phyloP scores from a whole-genome alignment of 2,797 vertebrate species.

The Hipposideros larvatus region DNA sequence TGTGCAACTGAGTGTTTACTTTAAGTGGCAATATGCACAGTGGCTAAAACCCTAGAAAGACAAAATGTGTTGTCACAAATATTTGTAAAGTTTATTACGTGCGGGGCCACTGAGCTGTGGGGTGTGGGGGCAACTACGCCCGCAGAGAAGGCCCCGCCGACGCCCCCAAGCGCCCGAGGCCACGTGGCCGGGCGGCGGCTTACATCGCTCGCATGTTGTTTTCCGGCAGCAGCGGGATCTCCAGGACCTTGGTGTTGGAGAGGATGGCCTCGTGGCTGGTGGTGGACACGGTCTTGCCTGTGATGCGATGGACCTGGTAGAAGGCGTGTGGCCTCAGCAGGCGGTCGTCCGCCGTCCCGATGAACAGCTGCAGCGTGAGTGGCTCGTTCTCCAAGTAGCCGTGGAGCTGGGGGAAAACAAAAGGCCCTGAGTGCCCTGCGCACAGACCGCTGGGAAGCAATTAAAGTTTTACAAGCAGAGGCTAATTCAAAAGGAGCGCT shows the following conservation, averaged over 20 bases:
- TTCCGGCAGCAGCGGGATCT: constrained; percentile 96
- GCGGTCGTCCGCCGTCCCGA: constrained; percentile 99
- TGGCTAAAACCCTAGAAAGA: constrained; percentile 81
- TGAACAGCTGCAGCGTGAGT: constrained; percentile 99
- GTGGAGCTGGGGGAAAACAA: constrained; percentile 95
- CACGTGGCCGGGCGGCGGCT: constrained; percentile 81
- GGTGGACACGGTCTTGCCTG: constrained; percentile 98
- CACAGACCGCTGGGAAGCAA: constrained; percentile 77
- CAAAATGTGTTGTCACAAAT: constrained; percentile 74
- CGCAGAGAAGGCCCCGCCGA: rapidly evolving
- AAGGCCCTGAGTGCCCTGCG: constrained; percentile 88
- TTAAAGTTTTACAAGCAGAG: constrained; percentile 86
- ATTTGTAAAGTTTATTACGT: constrained; percentile 69
- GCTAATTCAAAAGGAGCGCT: constrained; percentile 85
- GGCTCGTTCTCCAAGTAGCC: constrained; percentile 99
- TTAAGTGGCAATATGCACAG: constrained; percentile 83
- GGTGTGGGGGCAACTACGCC: neutral
- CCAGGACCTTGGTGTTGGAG: constrained; percentile 98
- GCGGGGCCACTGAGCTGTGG: neutral
- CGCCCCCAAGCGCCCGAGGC: rapidly evolving
- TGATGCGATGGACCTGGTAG: constrained; percentile 99
- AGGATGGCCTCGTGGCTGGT: constrained; percentile 98
- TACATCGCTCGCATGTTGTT: constrained; percentile 99
- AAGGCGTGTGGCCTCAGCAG: constrained; percentile 99
- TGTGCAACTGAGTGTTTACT: constrained; percentile 82